Evolutionary conservation across 2,113 vertebrate genomes (phyloP), one percentile per base, ranked within the genome.

Genomic region (Mesocricetus auratus): DNA sequence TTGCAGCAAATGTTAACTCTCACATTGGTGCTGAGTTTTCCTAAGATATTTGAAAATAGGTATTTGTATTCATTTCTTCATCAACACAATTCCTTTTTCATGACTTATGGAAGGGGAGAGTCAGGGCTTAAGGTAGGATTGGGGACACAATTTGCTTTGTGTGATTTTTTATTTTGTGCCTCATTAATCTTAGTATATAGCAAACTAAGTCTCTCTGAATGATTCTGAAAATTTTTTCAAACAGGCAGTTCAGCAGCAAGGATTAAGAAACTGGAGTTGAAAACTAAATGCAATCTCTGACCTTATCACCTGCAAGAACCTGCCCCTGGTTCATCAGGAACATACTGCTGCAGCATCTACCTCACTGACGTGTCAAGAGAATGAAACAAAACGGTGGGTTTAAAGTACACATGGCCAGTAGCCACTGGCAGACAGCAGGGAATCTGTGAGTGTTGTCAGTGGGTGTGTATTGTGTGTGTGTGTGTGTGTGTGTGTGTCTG

Each of bases 21-120:
- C 64, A 42, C 26, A 2, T 31, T 16, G 66, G 79, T 81, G 24
- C 68, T 36, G 33, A 10, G 16, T 75, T 78, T 85, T 79, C 53
- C 60, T 53, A 26, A 53, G 16, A 29, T 1, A 60, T 47, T 85
- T 83, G 71, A 69, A 93, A 86, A 42, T 24, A 56, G 47, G 21
- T 26, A 56, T 45, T 12, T 96, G 58, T 50, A 56, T 89, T 94
- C 53, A 56, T 62, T 66, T 74, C 60, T n/a, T 83, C 42, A 92
- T 62, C 12, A 50, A 73, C 31, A 69, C 13, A 60, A 5, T 64
- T 68, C 58, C n/a, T 77, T 90, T 50, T 95, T 29, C 73, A 42
- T 69, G 71, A 75, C 1, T 33, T 73, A 73, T 45, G 83, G 53
- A n/a, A 81, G 50, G 53, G 47, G 33, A n/a, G 17, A 21, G 3